These are phyloP conservation scores for Girardinichthys multiradiatus DNA, from an alignment of 2,113 vertebrate species.

Conservation along the genomic window DNA sequence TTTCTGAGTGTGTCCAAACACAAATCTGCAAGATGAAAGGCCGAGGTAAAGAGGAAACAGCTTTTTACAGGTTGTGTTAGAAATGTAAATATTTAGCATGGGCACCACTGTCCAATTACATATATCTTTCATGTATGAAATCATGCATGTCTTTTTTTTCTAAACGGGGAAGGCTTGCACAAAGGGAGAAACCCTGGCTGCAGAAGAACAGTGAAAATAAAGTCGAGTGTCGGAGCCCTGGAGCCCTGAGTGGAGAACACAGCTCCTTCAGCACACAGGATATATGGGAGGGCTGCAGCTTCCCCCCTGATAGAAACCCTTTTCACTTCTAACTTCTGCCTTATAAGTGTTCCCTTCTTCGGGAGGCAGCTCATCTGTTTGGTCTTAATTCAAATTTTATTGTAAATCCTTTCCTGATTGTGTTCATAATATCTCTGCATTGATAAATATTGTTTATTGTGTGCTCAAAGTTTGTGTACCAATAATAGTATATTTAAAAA, in stretches of 20 bases:
- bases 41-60: slow-evolving; percentile 54
- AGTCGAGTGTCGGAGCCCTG: slow-evolving; percentile 73
- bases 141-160: slow-evolving; percentile 78
- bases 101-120: slow-evolving; percentile 83
- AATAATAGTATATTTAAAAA: slow-evolving; percentile 48
- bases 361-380: slow-evolving; percentile 67
- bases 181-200: slow-evolving; percentile 77
- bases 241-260: slow-evolving; percentile 76
- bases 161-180: slow-evolving; percentile 70
- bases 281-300: slow-evolving; percentile 64
- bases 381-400: slow-evolving; percentile 57
- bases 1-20: slow-evolving; percentile 72
- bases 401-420: slow-evolving; percentile 65
- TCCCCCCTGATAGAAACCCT: slow-evolving; percentile 66
- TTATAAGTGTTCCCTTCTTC: slow-evolving; percentile 67
- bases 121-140: slow-evolving; percentile 85
- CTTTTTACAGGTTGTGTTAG: slow-evolving; percentile 75
- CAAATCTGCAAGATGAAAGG: slow-evolving; percentile 56
- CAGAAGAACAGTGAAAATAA: slow-evolving; percentile 76
- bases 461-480: slow-evolving; percentile 52
- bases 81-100: slow-evolving; percentile 82
- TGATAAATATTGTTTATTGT: slow-evolving; percentile 56
- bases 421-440: slow-evolving; percentile 69
- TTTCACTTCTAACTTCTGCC: slow-evolving; percentile 61
- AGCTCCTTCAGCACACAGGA: slow-evolving; percentile 68